Conservation (phyloP, 2,113 vertebrate genomes). For the Sterrhoptilus dennistouni region DNA sequence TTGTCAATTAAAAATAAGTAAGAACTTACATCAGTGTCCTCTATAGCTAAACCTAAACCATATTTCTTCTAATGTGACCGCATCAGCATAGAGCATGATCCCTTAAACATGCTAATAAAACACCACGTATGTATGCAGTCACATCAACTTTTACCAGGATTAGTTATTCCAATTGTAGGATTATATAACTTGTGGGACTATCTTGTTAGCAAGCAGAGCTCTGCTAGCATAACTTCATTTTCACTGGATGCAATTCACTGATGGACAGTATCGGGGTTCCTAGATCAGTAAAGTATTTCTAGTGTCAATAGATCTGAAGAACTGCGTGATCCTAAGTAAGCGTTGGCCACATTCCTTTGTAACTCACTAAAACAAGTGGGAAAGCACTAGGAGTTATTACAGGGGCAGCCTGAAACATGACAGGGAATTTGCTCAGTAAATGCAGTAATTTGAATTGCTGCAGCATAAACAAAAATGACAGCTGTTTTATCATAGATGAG, state of each 20-base stretch:
- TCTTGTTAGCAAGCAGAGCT: not conserved
- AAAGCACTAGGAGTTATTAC: not conserved
- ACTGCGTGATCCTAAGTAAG: not conserved
- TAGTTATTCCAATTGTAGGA: not conserved
- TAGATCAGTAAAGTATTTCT: not conserved
- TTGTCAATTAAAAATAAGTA: not conserved
- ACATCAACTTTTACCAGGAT: not conserved
- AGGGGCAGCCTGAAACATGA: not conserved
- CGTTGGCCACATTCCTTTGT: not conserved
- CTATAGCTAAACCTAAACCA: too few relatives aligned
- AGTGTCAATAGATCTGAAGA: not conserved
- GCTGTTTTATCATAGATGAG: not conserved
- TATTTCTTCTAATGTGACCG: too few relatives aligned
- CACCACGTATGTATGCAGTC: accelerated
- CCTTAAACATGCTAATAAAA: not conserved
- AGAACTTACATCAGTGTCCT: not conserved
- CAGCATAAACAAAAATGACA: not conserved
- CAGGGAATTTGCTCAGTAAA: not conserved
- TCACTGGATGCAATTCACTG: not conserved
- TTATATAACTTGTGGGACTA: not conserved
- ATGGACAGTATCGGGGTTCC: not conserved
- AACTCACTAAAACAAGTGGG: not conserved
- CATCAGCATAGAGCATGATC: accelerated
- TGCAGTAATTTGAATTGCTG: not conserved
- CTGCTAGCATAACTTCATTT: not conserved